Percentiles rank a stretch among this genome's conserved stretches.
Evolutionary conservation across 2,113 vertebrate genomes (phyloP).

Genomic region (Etheostoma cragini): DNA sequence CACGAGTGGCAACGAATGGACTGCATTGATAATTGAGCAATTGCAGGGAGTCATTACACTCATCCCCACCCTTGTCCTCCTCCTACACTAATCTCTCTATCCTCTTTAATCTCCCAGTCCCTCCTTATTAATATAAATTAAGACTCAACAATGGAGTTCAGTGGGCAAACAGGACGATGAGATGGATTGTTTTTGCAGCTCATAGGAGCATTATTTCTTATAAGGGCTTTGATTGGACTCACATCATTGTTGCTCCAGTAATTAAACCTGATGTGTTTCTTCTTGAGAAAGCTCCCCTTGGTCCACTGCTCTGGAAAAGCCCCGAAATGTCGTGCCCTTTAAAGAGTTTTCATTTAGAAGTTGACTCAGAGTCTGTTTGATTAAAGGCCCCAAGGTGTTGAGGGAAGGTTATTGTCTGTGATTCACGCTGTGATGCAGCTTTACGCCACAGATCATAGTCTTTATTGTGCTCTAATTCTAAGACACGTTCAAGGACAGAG

Average conservation of each 20-base stretch:
- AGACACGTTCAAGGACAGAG: background rate
- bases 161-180: background rate
- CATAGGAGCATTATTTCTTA: background rate
- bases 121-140: slow-evolving; percentile 1
- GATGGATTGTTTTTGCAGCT: background rate
- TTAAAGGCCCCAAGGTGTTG: slow-evolving; percentile 45
- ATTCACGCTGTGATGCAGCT: slow-evolving; percentile 23
- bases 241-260: background rate
- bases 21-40: slow-evolving; percentile 13
- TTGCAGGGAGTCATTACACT: slow-evolving; percentile 38
- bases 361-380: slow-evolving; percentile 50
- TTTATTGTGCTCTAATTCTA: slow-evolving; percentile 4
- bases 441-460: slow-evolving; percentile 16
- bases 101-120: slow-evolving; percentile 16
- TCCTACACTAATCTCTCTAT: slow-evolving; percentile 50
- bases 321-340: slow-evolving; percentile 76
- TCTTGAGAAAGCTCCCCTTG: slow-evolving; percentile 14
- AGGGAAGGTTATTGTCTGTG: slow-evolving; percentile 43
- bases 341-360: slow-evolving; percentile 26
- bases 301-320: background rate
- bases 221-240: background rate
- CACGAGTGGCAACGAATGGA: slow-evolving; percentile 16
- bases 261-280: background rate
- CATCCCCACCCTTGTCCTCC: slow-evolving; percentile 65
- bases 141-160: slow-evolving; percentile 5